Evolutionary conservation across 2,888 invertebrate genomes (phyloP), one percentile per base, ranked within the genome.

Genomic region (Thumatha senex): DNA sequence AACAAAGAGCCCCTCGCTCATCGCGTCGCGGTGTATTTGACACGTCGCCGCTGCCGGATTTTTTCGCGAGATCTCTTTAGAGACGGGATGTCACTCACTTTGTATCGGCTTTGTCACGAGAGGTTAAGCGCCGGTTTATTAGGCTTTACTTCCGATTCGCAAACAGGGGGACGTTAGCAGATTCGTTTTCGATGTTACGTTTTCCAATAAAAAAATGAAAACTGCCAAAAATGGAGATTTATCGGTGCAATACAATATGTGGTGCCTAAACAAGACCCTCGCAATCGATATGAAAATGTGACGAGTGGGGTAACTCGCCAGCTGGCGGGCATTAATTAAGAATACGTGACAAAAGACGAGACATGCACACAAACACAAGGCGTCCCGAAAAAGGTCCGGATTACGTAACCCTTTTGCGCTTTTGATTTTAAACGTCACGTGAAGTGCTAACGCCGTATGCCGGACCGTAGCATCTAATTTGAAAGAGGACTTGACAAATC

Each of bases 281-380:
- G 78, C 80, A 85, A 86, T 90, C 87, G 77, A 89, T 89, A 86
- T 80, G 80, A 81, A 82, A 86, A 84, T 84, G 84, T 84, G 85
- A 88, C 79, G 84, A 84, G 81, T 78, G 80, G 86, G 86, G 88
- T 82, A 74, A 81, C 79, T 71, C 73, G 76, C 84, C 84, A 81
- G 82, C 82, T 79, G 78, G 78, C 80, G 82, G 82, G 78, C 82
- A 82, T 92, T 92, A 92, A 92, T 92, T 92, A 92, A 90, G 92
- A 91, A 89, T 91, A 92, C 92, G 92, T 92, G 92, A 92, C 90
- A 92, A 92, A 92, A 92, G 92, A 91, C 85, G 89, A 86, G 89
- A 87, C 87, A 84, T 82, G 82, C 85, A 86, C 85, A 88, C 83
- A 88, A 84, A 87, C 79, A 87, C 80, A 86, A 86, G 86, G 81